A percentile compares a stretch with the other conserved stretches of the same genome.
These are phyloP conservation scores for Horisme vitalbata DNA, from an alignment of 2,888 invertebrate genomes.

Conservation along the genomic window DNA sequence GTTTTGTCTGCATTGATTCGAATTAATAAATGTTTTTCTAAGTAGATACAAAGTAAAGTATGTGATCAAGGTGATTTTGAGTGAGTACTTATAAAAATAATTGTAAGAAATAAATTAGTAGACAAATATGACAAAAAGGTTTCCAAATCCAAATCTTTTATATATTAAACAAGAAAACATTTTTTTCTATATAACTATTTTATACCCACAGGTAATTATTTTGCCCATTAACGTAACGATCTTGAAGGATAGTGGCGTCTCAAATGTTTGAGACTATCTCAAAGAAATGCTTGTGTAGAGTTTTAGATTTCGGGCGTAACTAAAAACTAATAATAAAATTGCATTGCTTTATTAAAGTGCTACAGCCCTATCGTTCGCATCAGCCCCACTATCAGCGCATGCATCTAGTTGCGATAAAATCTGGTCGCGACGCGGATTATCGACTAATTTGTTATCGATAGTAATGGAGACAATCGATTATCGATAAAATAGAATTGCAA, in stretches of 20 bases:
- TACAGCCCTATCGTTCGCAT: conserved; percentile 33
- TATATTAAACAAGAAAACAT: no score
- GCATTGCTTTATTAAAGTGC: not conserved
- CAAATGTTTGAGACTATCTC: no score
- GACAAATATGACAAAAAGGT: no score
- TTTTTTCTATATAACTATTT: no score
- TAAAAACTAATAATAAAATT: not conserved
- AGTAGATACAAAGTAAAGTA: not conserved
- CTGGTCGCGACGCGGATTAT: conserved; percentile 48
- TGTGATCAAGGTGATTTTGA: no score
- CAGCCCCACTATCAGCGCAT: conserved; percentile 49
- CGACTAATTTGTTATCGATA: conserved; percentile 56
- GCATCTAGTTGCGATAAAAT: conserved; percentile 59
- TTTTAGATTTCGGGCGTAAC: no score
- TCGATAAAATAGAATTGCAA: conserved; percentile 11
- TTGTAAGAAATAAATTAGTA: no score
- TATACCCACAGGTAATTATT: no score
- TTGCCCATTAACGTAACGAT: no score
- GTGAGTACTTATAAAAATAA: not conserved
- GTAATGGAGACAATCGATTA: conserved; percentile 49
- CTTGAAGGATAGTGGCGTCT: no score
- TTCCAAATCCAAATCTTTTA: no score
- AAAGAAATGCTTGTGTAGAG: no score
- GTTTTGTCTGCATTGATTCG: conserved; percentile 1
- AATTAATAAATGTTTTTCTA: conserved; percentile 3